phyloP scores from a whole-genome alignment of 2,797 vertebrate species.

The Novumbra hubbsi region DNA sequence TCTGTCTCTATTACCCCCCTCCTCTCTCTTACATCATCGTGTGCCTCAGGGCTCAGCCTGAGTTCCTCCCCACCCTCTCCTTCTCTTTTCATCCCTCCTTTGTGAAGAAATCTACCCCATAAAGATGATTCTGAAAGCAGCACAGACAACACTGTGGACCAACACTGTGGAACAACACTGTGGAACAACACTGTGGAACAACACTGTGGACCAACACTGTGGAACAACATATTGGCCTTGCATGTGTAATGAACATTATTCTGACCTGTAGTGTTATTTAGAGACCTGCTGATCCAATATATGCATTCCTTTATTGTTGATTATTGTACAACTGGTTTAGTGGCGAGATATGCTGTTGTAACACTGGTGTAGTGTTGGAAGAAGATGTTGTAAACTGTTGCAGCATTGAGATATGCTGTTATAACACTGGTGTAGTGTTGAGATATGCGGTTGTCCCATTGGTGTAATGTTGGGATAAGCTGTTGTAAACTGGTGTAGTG shows the following conservation, averaged over 20 bases:
- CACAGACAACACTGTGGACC: neutral
- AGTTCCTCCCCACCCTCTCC: slow-evolving; percentile 68
- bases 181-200: neutral
- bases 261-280: no score
- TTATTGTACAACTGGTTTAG: no score
- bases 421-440: no score
- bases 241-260: neutral
- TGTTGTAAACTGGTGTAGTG: no score
- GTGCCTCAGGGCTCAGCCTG: slow-evolving; percentile 75
- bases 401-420: neutral
- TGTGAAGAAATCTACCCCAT: slow-evolving; percentile 34
- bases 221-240: neutral
- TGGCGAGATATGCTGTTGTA: no score
- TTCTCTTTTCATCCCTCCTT: slow-evolving; percentile 40
- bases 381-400: no score
- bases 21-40: slow-evolving; percentile 70
- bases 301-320: no score
- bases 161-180: neutral
- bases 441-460: no score
- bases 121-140: slow-evolving; percentile 29
- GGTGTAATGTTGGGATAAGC: no score
- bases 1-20: slow-evolving; percentile 37
- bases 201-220: slow-evolving; percentile 2
- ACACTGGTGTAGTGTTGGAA: no score
- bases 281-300: neutral